A percentile compares a stretch with the other conserved stretches of the same genome.
Conservation (phyloP, 2,797 vertebrate genomes). For the Muraenolepis orangiensis region DNA sequence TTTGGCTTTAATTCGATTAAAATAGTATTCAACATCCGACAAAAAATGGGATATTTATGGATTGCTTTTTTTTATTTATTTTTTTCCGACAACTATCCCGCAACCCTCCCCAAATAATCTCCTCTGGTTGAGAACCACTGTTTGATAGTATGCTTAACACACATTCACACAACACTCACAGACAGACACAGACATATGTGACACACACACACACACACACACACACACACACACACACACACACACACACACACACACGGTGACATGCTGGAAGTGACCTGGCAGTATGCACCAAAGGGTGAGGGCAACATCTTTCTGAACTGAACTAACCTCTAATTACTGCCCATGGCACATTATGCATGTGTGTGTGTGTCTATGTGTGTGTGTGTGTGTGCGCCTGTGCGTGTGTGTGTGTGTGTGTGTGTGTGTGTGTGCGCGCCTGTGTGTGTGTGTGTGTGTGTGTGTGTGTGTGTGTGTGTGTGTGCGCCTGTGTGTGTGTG, state of each 20-base stretch:
- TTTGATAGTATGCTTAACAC: slow-evolving; percentile 15
- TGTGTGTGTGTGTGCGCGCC: not conserved
- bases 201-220: slow-evolving; percentile 28
- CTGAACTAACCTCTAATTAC: slow-evolving; percentile 80
- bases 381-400: not conserved
- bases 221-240: slow-evolving; percentile 19
- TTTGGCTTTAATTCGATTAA: no score
- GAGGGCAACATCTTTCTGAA: slow-evolving; percentile 71
- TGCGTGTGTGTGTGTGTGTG: not conserved
- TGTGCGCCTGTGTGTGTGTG: not conserved
- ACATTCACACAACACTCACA: slow-evolving; percentile 32
- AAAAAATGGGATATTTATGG: no score
- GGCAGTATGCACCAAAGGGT: slow-evolving; percentile 55
- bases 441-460: not conserved
- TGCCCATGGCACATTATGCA: slow-evolving; percentile 69
- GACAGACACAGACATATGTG: slow-evolving; percentile 28
- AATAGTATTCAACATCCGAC: no score
- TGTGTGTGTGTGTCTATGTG: not conserved
- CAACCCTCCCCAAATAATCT: no score
- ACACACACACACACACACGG: slow-evolving; percentile 23
- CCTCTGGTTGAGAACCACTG: no score
- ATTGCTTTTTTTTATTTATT: no score
- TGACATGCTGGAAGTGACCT: slow-evolving; percentile 64
- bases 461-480: not conserved
- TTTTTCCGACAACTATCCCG: no score